Base-by-base conservation (phyloP, 2,113 vertebrate genomes). In the Eurystomus gularis region DNA sequence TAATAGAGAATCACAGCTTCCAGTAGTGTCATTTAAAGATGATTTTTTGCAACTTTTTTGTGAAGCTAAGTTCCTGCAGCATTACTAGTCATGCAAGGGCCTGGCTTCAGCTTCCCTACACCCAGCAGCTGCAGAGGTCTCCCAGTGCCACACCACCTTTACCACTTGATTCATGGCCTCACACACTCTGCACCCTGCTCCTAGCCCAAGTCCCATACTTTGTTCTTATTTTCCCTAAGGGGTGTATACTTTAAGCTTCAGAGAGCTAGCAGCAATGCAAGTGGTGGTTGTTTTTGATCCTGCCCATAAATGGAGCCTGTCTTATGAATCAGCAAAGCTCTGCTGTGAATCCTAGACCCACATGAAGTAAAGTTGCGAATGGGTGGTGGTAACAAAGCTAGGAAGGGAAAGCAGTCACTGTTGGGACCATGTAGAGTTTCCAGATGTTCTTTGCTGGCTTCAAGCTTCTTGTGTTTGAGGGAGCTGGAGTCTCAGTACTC, bases 101-200 rank as follows among this genome's bases (percentile, higher is more conserved):
- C 18, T 70, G n/a, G 16, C 61, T 78, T 90, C n/a, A 55, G 23
- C 15, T 73, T 83, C 35, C 17, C 13, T 69, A 5, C 16, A 31
- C 24, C n/a, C 7, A 1, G 17, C 11, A 52, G n/a, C 62, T 82
- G 42, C 31, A n/a, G 42, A 49, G 65, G 23, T 9, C 35, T 86
- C 11, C 19, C 4, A 24, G 40, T 5, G 4, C 55, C 8, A 1
- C 37, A 2, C 29, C 5, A 14, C 24, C 20, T 26, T 52, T 16
- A 44, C n/a, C 10, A 6, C 6, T 31, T 60, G 7, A 2, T 57
- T 73, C 33, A 75, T 0, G 0, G 11, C 85, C 26, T 81, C 1
- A 3, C 11, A 8, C 20, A 7, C 19, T 49, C 29, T 68, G 28
- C 3, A 0, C 8, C 2, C 3, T 10, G 9, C 28, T 81, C 49